A percentile compares a stretch with the other conserved stretches of the same genome.
These are phyloP conservation scores for Rhyacophila brunnea DNA, from an alignment of 1,140 invertebrate species.

Conservation along the genomic window DNA sequence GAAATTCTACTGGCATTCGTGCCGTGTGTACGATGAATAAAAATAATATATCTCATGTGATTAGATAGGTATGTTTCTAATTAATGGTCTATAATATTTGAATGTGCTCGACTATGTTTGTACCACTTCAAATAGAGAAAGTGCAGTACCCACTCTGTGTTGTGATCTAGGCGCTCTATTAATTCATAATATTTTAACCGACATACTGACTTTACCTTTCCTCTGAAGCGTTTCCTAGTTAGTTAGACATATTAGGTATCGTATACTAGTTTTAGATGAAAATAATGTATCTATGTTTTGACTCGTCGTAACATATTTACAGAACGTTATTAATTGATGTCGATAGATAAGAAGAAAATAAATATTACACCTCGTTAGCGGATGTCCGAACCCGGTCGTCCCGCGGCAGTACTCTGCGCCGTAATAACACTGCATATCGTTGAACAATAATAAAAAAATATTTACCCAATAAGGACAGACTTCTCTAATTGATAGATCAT, in stretches of 20 bases:
- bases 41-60: conserved; percentile 10
- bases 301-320: background rate
- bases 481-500: conserved; percentile 7
- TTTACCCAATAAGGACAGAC: conserved; percentile 9
- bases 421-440: conserved; percentile 35
- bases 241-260: conserved; percentile 9
- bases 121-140: conserved; percentile 1
- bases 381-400: conserved; percentile 11
- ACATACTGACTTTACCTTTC: background rate
- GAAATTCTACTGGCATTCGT: too few species aligned
- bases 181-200: too few species aligned
- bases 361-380: background rate
- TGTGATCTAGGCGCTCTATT: conserved; percentile 34
- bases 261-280: conserved; percentile 1
- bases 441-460: conserved; percentile 35
- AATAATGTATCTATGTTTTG: conserved; percentile 7
- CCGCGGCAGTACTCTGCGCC: conserved; percentile 9
- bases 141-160: conserved; percentile 34
- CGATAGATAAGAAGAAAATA: conserved; percentile 14
- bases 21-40: too few species aligned
- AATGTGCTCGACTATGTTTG: conserved; percentile 3
- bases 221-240: conserved; percentile 10
- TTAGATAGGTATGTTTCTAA: conserved; percentile 30
- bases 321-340: conserved; percentile 24
- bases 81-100: conserved; percentile 11